Base-by-base conservation (phyloP, 2,797 vertebrate genomes). In the Serranus cabrilla region DNA sequence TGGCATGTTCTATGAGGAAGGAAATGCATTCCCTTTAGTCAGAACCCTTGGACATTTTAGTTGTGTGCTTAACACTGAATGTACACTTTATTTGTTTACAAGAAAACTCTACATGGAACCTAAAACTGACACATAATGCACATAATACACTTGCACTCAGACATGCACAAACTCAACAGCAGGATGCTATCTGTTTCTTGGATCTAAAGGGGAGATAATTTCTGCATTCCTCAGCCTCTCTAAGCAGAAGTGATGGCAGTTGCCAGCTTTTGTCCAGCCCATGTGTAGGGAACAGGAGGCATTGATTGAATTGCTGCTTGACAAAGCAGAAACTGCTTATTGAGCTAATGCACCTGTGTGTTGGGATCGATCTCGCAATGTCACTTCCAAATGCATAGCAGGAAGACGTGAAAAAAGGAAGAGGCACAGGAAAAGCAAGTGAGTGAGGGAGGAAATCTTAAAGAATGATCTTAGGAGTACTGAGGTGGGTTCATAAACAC, bases 321-420 rank as follows among this genome's bases (percentile, higher is more conserved):
- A 94, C 92, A 94, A 94, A 93, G 93, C 92, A 95, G 93, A 95
- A 94, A 93, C 89, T 91, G 90, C 92, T 93, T 93, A 94, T 94
- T 93, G 94, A 93, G 91, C 93, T 93, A 93, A 95, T 94, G 90
- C 88, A 93, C 82, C 91, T 91, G 88, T 89, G 88, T 90, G 92
- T 87, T 86, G 65, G 76, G 86, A 93, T 95, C 92, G 88, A 94
- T 95, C 86, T 87, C 27, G 39, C 91, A 93, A 91, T 94, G 93
- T 94, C 93, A 93, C 90, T 91, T 88, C 76, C 82, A 87, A 90
- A 88, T 83, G 74, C 80, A 72, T 57, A 51, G 76, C 76, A 70
- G 67, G 72, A 78, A 78, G 67, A 80, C 23, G 0, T 69, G 57
- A 69, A 40, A 18, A 71, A 7, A 62, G 50, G n/a, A 74, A 50